Evolutionary conservation across 2,113 vertebrate genomes (phyloP).

Genomic region (Fukomys damarensis): DNA sequence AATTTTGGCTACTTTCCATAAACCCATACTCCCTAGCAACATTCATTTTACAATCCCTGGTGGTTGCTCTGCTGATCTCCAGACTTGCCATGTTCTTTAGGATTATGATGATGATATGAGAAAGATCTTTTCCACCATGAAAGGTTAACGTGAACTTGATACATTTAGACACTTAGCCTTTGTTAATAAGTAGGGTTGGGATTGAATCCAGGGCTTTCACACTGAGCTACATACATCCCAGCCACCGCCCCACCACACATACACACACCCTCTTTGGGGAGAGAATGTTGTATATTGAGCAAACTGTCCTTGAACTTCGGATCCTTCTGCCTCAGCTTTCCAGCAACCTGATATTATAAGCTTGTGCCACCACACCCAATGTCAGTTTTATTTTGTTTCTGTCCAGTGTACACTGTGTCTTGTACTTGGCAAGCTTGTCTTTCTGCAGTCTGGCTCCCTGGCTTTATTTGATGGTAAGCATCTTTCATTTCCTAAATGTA

Average conservation of each 20-base stretch:
- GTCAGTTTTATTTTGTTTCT: neutral
- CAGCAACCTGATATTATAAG: neutral
- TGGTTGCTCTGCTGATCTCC: neutral
- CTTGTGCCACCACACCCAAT: neutral
- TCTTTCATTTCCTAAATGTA: slow-evolving; percentile 2
- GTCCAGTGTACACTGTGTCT: neutral
- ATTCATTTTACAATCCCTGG: neutral
- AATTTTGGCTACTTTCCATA: neutral
- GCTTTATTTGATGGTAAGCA: neutral
- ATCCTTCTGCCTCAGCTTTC: neutral
- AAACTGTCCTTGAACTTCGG: neutral
- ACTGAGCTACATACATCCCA: too few relatives aligned
- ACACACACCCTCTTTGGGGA: neutral
- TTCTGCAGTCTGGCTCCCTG: neutral
- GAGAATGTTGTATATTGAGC: neutral
- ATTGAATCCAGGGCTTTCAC: neutral
- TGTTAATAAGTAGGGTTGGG: neutral
- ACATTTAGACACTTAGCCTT: neutral
- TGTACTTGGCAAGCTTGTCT: neutral
- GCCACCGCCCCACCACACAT: neutral
- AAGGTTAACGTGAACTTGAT: neutral
- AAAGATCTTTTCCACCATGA: neutral
- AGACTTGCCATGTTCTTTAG: neutral
- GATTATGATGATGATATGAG: neutral
- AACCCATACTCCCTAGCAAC: neutral